Evolutionary conservation across 1,140 invertebrate species (phyloP).

Genomic region (Drosophila sulfurigaster): DNA sequence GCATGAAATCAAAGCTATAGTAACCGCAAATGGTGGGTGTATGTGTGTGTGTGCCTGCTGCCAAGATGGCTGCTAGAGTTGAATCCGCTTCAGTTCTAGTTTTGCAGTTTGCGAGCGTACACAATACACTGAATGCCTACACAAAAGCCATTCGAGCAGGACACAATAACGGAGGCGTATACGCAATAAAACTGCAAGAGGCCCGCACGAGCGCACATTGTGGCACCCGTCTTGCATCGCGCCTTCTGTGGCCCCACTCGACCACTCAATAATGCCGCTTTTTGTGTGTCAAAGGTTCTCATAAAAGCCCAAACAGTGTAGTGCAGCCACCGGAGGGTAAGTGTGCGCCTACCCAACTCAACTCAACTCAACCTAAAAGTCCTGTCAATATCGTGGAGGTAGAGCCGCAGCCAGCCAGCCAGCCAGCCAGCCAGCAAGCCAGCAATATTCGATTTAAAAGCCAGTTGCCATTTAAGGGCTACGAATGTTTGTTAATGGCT

Average conservation of each 20-base stretch:
- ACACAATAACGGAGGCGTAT: slow-evolving; percentile 66
- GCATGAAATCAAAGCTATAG: slow-evolving; percentile 18
- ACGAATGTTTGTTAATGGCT: slow-evolving; percentile 56
- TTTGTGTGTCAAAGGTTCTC: slow-evolving; percentile 77
- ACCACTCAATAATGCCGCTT: slow-evolving; percentile 72
- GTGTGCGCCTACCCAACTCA: not conserved
- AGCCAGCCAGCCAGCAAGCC: not conserved
- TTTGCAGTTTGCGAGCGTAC: slow-evolving; percentile 15
- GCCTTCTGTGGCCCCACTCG: slow-evolving; percentile 37
- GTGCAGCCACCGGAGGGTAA: not conserved
- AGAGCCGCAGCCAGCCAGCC: slow-evolving; percentile 11
- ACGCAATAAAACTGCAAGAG: slow-evolving; percentile 75
- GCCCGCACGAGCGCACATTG: slow-evolving; percentile 52
- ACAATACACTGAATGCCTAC: slow-evolving; percentile 11
- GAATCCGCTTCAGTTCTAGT: not conserved
- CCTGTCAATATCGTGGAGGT: slow-evolving; percentile 7
- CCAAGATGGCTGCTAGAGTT: slow-evolving; percentile 18
- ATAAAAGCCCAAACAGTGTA: slow-evolving; percentile 61
- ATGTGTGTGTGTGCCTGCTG: not conserved
- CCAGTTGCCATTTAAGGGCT: slow-evolving; percentile 45
- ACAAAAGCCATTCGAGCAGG: slow-evolving; percentile 55
- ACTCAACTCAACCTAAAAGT: not conserved
- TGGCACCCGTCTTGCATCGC: not conserved
- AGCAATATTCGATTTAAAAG: slow-evolving; percentile 54
- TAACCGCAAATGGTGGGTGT: slow-evolving; percentile 7